phyloP scores from a whole-genome alignment of 1,140 invertebrate genomes.

The Drosophila sechellia region DNA sequence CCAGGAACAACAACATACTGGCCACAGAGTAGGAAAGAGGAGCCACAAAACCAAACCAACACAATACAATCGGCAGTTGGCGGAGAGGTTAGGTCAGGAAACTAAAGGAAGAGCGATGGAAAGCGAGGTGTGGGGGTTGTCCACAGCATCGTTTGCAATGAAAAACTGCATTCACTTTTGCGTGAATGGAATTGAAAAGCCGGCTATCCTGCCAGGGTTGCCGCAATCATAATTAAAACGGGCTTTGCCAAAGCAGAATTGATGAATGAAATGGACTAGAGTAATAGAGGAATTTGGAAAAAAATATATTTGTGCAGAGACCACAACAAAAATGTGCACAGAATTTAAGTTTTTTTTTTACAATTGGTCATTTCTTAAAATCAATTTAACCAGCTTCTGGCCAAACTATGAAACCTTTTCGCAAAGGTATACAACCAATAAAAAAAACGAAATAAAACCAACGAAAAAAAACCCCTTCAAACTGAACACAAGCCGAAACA shows the following conservation, averaged over 20 bases:
- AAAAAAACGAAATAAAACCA: no score
- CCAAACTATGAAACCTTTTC: no score
- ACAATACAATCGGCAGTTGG: slow-evolving; percentile 45
- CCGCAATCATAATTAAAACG: slow-evolving; percentile 35
- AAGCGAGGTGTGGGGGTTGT: background rate
- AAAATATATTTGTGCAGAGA: background rate
- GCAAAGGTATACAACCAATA: no score
- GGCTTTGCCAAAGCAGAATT: slow-evolving; percentile 3
- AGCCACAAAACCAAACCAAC: slow-evolving; percentile 25
- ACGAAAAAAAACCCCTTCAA: no score
- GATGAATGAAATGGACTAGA: slow-evolving; percentile 5
- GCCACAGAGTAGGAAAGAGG: background rate
- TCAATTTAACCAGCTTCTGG: background rate
- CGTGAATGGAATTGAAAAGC: slow-evolving; percentile 61
- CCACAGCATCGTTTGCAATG: slow-evolving; percentile 40
- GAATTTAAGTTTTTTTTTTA: no score
- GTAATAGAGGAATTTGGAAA: background rate
- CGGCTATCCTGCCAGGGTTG: slow-evolving; percentile 28
- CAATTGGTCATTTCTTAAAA: background rate
- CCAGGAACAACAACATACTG: background rate
- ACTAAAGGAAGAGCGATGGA: slow-evolving; percentile 3
- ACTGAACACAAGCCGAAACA: background rate
- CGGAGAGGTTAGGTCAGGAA: slow-evolving; percentile 2
- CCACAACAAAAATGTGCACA: background rate
- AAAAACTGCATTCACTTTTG: slow-evolving; percentile 48